phyloP scores from a whole-genome alignment of 2,113 vertebrate genomes.

The Chaetops frenatus region DNA sequence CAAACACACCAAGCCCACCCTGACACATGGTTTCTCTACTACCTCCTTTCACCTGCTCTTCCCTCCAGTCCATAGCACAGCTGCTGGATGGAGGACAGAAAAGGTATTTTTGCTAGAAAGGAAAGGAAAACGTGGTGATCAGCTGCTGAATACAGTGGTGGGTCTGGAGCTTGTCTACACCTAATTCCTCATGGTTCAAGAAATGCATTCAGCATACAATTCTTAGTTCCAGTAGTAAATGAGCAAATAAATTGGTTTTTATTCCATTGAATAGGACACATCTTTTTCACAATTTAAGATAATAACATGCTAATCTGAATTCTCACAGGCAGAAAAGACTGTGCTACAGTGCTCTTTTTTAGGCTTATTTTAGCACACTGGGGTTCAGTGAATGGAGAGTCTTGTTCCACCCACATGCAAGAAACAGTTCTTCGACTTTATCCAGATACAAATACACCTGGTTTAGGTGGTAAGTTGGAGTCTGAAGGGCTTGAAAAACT shows the following conservation, averaged over 20 bases:
- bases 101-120: not conserved
- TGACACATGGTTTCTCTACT: not conserved
- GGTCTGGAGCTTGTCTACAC: not conserved
- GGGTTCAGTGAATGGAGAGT: not conserved
- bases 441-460: not conserved
- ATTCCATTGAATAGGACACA: not conserved
- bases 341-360: not conserved
- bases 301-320: not conserved
- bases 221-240: not conserved
- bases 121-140: not conserved
- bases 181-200: not conserved
- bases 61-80: not conserved
- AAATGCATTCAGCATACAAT: not conserved
- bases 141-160: not conserved
- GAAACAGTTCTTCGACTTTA: not conserved
- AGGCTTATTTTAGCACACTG: not conserved
- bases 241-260: not conserved
- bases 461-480: not conserved
- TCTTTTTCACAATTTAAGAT: not conserved
- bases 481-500: not conserved
- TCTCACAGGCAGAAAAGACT: not conserved
- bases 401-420: not conserved
- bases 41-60: rapidly evolving
- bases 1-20: not conserved
- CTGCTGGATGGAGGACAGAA: not conserved